A percentile compares a stretch with the other conserved stretches of the same genome.
phyloP scores from a whole-genome alignment of 92 coral and sea anemone genomes.

The Umimayanthus kanabou region DNA sequence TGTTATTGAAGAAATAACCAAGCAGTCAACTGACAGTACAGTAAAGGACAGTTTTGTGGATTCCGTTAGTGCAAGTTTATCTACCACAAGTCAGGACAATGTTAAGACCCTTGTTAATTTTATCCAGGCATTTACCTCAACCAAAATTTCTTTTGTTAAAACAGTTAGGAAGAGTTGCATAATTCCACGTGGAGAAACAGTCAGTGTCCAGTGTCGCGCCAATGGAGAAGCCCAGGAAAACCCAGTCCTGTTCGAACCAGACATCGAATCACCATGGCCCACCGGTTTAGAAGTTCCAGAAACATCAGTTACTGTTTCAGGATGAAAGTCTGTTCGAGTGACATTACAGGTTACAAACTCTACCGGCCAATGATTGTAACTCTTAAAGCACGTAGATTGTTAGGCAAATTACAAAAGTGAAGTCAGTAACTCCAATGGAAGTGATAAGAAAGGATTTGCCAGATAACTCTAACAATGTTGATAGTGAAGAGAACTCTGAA shows the following conservation, averaged over 20 bases:
- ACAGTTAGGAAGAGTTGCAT: constrained; percentile 40
- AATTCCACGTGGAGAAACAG: constrained; percentile 54
- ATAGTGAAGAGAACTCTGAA: background rate
- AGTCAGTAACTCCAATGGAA: no score
- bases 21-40: constrained; percentile 12
- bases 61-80: constrained; percentile 29
- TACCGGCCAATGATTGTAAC: constrained; percentile 53
- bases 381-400: constrained; percentile 46
- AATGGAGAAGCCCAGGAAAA: constrained; percentile 45
- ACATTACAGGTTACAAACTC: constrained; percentile 49
- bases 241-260: constrained; percentile 3
- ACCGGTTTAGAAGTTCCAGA: constrained; percentile 59
- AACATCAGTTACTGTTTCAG: constrained; percentile 46
- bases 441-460: constrained; percentile 31
- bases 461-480: constrained; percentile 3
- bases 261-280: constrained; percentile 5
- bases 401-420: constrained; percentile 57
- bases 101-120: constrained; percentile 48
- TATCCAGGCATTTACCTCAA: constrained; percentile 5
- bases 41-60: constrained; percentile 34
- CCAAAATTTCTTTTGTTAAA: constrained; percentile 36
- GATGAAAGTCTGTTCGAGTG: constrained; percentile 54
- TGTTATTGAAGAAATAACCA: constrained; percentile 59
- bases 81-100: constrained; percentile 17
- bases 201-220: constrained; percentile 50